A percentile compares a stretch with the other conserved stretches of the same genome.
Evolutionary conservation across 2,888 invertebrate genomes (phyloP).

Genomic region (Coelogynopora nodosa): DNA sequence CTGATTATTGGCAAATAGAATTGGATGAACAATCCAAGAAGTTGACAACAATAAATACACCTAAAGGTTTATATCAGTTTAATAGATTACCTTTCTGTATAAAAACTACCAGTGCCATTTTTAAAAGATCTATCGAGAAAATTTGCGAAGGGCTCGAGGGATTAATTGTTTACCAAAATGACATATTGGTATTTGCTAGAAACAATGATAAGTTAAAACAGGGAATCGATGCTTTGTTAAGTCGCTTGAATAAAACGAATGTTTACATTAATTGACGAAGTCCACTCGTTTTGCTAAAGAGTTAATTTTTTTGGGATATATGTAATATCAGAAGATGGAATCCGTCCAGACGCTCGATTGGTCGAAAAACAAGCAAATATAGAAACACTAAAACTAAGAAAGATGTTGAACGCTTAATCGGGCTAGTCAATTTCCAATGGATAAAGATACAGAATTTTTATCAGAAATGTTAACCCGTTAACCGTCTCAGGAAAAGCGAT

Average conservation of each 20-base stretch:
- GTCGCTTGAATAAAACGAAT: background rate
- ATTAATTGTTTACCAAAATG: background rate
- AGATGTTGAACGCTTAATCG: background rate
- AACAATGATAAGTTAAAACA: background rate
- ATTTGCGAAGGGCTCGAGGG: background rate
- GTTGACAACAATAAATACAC: background rate
- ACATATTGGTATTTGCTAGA: background rate
- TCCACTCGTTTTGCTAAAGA: background rate
- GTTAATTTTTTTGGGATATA: background rate
- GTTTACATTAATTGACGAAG: background rate
- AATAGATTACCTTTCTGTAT: background rate
- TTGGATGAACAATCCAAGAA: background rate
- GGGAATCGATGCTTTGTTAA: background rate
- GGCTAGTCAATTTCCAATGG: background rate
- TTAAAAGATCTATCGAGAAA: background rate
- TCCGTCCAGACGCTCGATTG: background rate
- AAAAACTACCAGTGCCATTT: background rate
- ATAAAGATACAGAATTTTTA: background rate
- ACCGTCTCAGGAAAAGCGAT: background rate
- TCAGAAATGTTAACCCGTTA: background rate
- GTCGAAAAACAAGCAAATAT: background rate
- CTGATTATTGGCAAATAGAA: background rate
- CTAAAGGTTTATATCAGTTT: background rate
- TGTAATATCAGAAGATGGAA: background rate
- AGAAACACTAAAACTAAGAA: background rate